phyloP scores from a whole-genome alignment of 2,888 invertebrate genomes.

The Tetranychus truncatus region DNA sequence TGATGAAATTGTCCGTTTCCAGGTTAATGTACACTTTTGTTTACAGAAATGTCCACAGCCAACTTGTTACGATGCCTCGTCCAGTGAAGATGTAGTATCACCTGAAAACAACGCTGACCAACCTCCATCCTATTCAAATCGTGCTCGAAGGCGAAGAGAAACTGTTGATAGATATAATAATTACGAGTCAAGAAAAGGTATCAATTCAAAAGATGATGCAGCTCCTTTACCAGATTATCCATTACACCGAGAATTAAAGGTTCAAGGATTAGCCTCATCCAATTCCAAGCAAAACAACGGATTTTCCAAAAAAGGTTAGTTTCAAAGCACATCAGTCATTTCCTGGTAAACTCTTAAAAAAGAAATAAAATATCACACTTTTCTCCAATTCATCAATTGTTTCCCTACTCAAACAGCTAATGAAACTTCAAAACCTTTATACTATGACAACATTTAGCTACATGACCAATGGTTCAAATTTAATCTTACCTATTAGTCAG shows the following conservation, averaged over 20 bases:
- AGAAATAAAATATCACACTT: not conserved
- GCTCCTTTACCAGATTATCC: constrained; percentile 26
- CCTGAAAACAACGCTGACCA: not conserved
- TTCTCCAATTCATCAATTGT: no score
- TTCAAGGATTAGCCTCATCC: constrained; percentile 25
- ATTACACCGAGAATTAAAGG: constrained; percentile 28
- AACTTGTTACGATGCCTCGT: constrained; percentile 28
- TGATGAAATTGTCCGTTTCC: constrained; percentile 61
- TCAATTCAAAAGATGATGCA: constrained; percentile 6
- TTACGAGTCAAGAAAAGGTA: not conserved
- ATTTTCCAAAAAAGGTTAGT: not conserved
- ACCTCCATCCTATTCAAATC: not conserved
- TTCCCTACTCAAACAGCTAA: no score
- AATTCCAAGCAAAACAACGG: not conserved
- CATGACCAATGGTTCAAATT: no score
- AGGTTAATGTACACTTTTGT: constrained; percentile 63
- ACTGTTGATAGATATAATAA: not conserved
- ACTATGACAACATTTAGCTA: no score
- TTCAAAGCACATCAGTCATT: not conserved
- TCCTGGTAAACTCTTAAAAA: not conserved
- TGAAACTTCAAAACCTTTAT: no score
- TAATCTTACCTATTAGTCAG: no score
- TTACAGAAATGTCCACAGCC: constrained; percentile 48
- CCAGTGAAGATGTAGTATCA: not conserved
- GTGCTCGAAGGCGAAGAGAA: not conserved